A percentile compares a stretch with the other conserved stretches of the same genome.
Evolutionary conservation across 1,140 invertebrate genomes (phyloP).

Genomic region (Mylabris phalerata): DNA sequence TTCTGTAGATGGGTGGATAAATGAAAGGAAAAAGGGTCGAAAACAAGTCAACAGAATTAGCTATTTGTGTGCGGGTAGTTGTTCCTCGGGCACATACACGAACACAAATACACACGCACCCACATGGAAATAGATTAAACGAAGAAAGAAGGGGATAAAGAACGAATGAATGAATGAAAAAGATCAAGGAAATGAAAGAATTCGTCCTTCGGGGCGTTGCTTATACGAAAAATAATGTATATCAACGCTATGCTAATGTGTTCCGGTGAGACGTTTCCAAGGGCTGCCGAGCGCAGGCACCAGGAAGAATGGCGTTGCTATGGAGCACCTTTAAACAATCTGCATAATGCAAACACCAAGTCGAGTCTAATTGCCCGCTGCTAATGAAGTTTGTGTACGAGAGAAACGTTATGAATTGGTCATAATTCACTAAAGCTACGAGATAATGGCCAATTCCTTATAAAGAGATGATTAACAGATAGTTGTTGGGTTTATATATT

Average conservation of each 20-base stretch:
- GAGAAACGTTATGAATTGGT: constrained; percentile 15
- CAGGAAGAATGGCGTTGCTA: constrained; percentile 9
- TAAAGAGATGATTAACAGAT: constrained; percentile 11
- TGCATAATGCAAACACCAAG: constrained; percentile 17
- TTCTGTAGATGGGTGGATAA: too few relatives aligned
- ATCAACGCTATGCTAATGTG: constrained; percentile 16
- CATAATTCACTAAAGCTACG: constrained; percentile 14
- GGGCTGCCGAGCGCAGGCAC: neutral
- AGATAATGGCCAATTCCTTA: constrained; percentile 5
- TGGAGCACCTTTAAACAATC: constrained; percentile 16
- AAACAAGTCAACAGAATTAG: too few relatives aligned
- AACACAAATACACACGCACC: too few relatives aligned
- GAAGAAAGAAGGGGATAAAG: too few relatives aligned
- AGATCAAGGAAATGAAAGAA: too few relatives aligned
- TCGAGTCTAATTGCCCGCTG: constrained; percentile 15
- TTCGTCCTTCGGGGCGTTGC: too few relatives aligned
- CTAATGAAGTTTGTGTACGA: constrained; percentile 20
- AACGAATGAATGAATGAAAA: too few relatives aligned
- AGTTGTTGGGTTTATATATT: neutral
- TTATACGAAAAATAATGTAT: constrained; percentile 15
- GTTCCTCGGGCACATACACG: too few relatives aligned
- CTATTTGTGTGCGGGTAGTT: too few relatives aligned
- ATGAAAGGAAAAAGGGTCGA: too few relatives aligned
- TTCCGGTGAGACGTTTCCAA: constrained; percentile 13
- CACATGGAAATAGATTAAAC: too few relatives aligned